phyloP scores from a whole-genome alignment of 64 coral and sea anemone species.

The Stylophora pistillata region DNA sequence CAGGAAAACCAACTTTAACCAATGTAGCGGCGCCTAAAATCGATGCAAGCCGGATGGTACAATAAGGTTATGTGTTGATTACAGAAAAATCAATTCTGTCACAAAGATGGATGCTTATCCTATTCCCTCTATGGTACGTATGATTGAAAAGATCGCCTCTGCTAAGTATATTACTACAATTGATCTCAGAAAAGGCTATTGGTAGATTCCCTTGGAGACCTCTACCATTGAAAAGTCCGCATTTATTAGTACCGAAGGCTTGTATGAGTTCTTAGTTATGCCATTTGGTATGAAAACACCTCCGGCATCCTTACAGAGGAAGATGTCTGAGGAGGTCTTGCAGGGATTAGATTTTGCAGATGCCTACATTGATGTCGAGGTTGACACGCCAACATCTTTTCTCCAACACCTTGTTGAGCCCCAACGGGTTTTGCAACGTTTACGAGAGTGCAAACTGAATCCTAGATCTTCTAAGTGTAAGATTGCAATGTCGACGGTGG shows the following conservation, averaged over 20 bases:
- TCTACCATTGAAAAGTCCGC: conserved; percentile 24
- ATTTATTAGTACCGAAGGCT: conserved; percentile 2
- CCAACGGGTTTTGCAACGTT: no score
- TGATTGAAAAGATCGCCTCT: not conserved
- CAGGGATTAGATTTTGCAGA: not conserved
- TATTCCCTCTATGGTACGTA: not conserved
- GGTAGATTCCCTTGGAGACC: conserved; percentile 11
- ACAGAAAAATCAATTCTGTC: conserved; percentile 24
- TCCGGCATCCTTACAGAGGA: conserved; percentile 16
- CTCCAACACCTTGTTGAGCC: no score
- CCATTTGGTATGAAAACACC: conserved; percentile 39
- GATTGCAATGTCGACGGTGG: no score
- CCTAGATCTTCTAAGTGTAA: no score
- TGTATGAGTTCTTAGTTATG: conserved; percentile 26
- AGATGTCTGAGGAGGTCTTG: conserved; percentile 1
- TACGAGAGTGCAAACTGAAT: no score
- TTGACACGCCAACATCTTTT: not conserved
- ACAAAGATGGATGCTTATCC: conserved; percentile 27
- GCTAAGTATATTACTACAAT: not conserved
- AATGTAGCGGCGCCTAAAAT: no score
- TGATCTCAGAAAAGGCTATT: conserved; percentile 33
- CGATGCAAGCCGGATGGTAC: no score
- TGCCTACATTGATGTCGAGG: not conserved
- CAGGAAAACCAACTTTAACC: no score
- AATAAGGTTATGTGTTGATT: no score